Evolutionary conservation across 2,797 vertebrate genomes (phyloP).

Genomic region (Labroides dimidiatus): DNA sequence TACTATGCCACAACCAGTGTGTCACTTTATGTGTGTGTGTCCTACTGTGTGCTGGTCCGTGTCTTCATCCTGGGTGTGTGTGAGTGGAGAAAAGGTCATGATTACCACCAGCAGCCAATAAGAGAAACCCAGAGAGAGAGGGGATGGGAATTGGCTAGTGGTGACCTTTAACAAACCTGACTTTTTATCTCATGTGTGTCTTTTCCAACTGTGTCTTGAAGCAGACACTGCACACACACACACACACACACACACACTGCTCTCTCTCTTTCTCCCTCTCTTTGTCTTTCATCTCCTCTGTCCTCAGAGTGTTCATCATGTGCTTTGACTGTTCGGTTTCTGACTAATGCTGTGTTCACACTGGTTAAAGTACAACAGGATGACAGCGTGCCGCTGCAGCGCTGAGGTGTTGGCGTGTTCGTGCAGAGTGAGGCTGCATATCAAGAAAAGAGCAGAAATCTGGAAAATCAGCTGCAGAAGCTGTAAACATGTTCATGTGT

Average conservation of each 20-base stretch:
- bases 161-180: conserved; percentile 79
- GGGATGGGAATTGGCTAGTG: conserved; percentile 56
- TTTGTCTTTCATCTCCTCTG: conserved; percentile 38
- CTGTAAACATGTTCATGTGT: neutral
- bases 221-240: conserved; percentile 21
- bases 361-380: neutral
- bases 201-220: conserved; percentile 51
- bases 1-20: neutral
- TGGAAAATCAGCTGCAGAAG: neutral
- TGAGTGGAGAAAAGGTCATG: conserved; percentile 76
- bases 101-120: conserved; percentile 78
- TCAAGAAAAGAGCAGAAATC: neutral
- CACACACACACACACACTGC: conserved; percentile 14
- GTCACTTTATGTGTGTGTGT: conserved; percentile 5
- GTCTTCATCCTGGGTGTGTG: conserved; percentile 37
- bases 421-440: neutral
- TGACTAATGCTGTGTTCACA: conserved; percentile 13
- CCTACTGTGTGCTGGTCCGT: conserved; percentile 24
- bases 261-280: neutral
- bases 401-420: neutral
- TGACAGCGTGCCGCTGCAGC: neutral
- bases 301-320: conserved; percentile 21
- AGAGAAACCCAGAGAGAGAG: conserved; percentile 61
- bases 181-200: conserved; percentile 49
- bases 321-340: conserved; percentile 33